Evolutionary conservation across 2,797 vertebrate species (phyloP), one percentile per base, ranked within the genome.

Genomic region (Sarcophilus harrisii): DNA sequence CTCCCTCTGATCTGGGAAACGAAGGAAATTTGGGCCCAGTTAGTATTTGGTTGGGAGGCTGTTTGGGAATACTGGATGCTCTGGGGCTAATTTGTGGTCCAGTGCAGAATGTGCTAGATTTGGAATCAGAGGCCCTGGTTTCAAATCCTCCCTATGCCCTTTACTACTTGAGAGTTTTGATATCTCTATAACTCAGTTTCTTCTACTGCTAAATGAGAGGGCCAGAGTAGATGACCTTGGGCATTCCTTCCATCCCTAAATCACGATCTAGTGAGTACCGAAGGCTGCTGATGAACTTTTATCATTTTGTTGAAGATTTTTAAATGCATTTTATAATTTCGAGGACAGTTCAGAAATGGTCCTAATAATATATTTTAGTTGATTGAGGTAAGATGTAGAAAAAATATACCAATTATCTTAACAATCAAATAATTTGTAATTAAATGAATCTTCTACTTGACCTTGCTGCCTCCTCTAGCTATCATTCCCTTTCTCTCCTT

Each of bases 371-470:
- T 87, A 49, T 87, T 81, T 81, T 49, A 81, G 73, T 87, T 49
- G 21, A 27, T 49, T 45, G 21, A 87, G 38, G 21, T 87, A 8
- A 96, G 10, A 55, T 55, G 54, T 55, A 60, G 62, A 91, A 94
- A 87, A 45, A 93, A 73, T 45, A 90, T 52, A 91, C 90, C 58
- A 90, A 30, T 55, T 93, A 45, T n/a, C 93, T 96, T 93, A 24
- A 92, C 73, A 59, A 57, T 38, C 27, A 91, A 90, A 94, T 92
- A 45, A 89, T 58, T 94, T 95, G 28, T 1, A 32, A 89, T 95
- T 92, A 87, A 59, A n/a, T 94, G 49, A 49, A 45, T 29, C 0
- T 3, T 28, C 92, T 52, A 9, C 5, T 32, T 94, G 91, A 52
- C 90, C 90, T 81, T 90, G 30, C 38, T 91, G 16, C 54, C 21